A percentile compares a stretch with the other conserved stretches of the same genome.
phyloP scores from a whole-genome alignment of 2,888 invertebrate species.

The Caenorhabditis doughertyi region DNA sequence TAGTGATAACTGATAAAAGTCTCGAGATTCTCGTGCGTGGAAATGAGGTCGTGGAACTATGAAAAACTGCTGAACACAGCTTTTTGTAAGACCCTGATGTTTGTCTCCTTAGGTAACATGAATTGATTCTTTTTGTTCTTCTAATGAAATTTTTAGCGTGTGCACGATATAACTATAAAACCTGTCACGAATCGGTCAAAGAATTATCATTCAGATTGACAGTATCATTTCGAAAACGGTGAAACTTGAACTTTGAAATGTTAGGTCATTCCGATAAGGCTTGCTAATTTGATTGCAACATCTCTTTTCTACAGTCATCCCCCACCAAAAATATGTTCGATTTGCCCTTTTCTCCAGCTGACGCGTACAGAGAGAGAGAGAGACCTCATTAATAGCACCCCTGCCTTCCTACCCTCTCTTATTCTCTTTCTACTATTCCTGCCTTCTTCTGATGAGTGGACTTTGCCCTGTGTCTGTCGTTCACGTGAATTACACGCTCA shows the following conservation, averaged over 20 bases:
- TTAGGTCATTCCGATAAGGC: not conserved
- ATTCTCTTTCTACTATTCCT: not conserved
- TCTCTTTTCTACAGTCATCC: not conserved
- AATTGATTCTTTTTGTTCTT: too few species aligned
- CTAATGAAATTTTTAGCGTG: not conserved
- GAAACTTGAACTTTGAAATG: constrained; percentile 3
- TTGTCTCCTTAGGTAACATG: too few species aligned
- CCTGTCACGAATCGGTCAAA: not conserved
- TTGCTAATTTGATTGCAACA: not conserved
- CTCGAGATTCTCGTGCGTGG: not conserved
- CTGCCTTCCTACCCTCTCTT: too few species aligned
- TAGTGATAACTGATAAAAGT: constrained; percentile 6
- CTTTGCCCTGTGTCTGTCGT: constrained; percentile 39
- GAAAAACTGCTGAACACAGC: too few species aligned
- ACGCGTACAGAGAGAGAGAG: constrained; percentile 8
- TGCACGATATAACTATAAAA: not conserved
- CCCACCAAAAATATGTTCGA: not conserved
- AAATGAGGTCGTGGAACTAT: not conserved
- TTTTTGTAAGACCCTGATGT: too few species aligned
- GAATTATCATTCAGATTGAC: not conserved
- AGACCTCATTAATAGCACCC: constrained; percentile 26
- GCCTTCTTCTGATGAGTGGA: constrained; percentile 27
- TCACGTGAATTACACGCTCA: constrained; percentile 43
- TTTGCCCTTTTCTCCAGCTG: constrained; percentile 35
- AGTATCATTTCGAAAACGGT: too few species aligned